Evolutionary conservation across 2,113 vertebrate genomes (phyloP).

Genomic region (Scophthalmus maximus): DNA sequence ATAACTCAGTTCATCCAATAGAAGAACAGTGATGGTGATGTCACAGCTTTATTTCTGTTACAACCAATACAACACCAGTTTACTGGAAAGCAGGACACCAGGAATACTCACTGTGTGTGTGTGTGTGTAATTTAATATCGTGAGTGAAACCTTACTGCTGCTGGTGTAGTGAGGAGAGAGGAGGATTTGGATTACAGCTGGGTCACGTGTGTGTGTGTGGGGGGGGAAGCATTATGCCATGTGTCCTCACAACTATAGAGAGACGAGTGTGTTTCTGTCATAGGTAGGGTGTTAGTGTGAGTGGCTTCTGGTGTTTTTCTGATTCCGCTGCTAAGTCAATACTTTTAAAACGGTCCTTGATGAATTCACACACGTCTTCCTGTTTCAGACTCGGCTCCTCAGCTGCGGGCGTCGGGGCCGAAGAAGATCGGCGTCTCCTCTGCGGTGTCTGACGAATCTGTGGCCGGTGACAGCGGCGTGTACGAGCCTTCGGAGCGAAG

Average conservation of each 20-base stretch:
- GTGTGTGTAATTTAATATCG: conserved; percentile 31
- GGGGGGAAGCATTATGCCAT: too few species aligned
- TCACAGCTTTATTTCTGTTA: background rate
- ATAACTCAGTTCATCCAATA: background rate
- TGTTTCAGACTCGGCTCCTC: conserved; percentile 52
- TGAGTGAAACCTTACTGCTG: conserved; percentile 57
- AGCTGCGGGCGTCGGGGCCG: conserved; percentile 74
- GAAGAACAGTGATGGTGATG: conserved; percentile 6
- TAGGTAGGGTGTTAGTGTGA: too few species aligned
- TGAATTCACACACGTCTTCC: background rate
- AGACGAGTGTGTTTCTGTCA: background rate
- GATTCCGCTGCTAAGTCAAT: too few species aligned
- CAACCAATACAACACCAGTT: background rate
- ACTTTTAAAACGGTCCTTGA: too few species aligned
- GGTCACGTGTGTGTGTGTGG: background rate
- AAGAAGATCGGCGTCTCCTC: conserved; percentile 92
- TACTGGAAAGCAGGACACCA: too few species aligned
- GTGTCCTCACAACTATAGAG: too few species aligned
- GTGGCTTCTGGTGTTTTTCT: too few species aligned
- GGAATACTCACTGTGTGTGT: conserved; percentile 16
- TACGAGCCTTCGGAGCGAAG: conserved; percentile 92
- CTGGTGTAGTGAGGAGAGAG: conserved; percentile 9
- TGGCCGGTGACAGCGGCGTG: conserved; percentile 96
- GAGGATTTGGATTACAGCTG: conserved; percentile 41
- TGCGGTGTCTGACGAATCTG: conserved; percentile 95